Base-by-base conservation (phyloP, 2,888 invertebrate species). In the Aporophyla nigra region DNA sequence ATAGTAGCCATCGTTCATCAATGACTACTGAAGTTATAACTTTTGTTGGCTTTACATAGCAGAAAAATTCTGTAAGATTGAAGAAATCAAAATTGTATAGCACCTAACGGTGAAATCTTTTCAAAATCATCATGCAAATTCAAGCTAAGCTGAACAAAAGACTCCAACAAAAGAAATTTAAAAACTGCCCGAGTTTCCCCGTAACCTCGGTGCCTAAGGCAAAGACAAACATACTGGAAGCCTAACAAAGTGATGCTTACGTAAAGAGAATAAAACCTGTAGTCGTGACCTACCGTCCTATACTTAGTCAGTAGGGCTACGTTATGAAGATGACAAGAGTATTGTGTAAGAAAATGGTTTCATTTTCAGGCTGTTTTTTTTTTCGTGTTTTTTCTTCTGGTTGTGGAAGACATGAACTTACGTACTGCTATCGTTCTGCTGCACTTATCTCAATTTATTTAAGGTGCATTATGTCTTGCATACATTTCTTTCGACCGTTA, bases 221-320 rank as follows among this genome's bases (percentile, higher is more conserved):
- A 83, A 75, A 78, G 61, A 19, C 74, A 73, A 80, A 80, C 82
- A 80, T 78, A 73, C 74, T 78, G 43, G 86, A 88, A 88, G 72
- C 86, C 88, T 86, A 83, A 87, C 87, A 87, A 88, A 87, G 85
- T 85, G 83, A 61, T 74, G 82, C 82, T 86, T 84, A 84, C 79
- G 86, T 87, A 72, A 74, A 84, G 53, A 73, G 77, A 85, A 86
- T 82, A 82, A 80, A 81, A 73, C 66, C 68, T 63, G 79, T 65
- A 78, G 72, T 84, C 85, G 80, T 87, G 84, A 88, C 83, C 84
- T 86, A 85, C 68, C 85, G 74, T 75, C 33, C 74, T 80, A 79
- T 79, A 68, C 62, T 70, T 71, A 74, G 81, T 63, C 21, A 5
- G 21, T 14, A 27, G 9, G n/a, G 53, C 43, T 27, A 49, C 19